These are phyloP conservation scores for Rynchops niger DNA, from an alignment of 2,113 vertebrate species.

Conservation along the genomic window DNA sequence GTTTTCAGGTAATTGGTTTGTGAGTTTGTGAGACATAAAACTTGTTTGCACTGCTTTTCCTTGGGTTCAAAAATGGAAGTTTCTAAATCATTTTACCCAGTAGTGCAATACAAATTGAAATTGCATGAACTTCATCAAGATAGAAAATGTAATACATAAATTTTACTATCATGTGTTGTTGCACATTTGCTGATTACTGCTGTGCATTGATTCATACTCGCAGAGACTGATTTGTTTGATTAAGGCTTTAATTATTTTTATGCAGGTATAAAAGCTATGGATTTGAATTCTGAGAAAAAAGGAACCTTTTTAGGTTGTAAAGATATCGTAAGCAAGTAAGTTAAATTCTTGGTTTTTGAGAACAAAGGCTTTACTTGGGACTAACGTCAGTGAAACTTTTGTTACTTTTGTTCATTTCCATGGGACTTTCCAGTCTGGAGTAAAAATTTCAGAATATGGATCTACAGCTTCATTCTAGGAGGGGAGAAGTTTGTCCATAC, in stretches of 20 bases:
- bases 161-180: background rate
- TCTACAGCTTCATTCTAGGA: background rate
- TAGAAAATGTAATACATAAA: background rate
- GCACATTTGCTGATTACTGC: background rate
- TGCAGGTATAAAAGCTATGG: constrained; percentile 68
- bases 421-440: background rate
- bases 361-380: background rate
- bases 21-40: background rate
- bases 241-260: background rate
- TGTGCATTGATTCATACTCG: background rate
- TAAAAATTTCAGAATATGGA: background rate
- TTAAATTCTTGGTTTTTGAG: background rate
- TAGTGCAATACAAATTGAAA: background rate
- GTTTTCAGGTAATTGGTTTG: background rate
- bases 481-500: background rate
- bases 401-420: background rate
- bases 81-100: background rate
- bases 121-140: background rate
- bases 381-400: background rate
- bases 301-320: constrained; percentile 42
- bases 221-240: background rate
- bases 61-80: background rate
- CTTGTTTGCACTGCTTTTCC: background rate
- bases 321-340: constrained; percentile 62
- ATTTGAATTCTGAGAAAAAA: constrained; percentile 60